A percentile compares a stretch with the other conserved stretches of the same genome.
These are phyloP conservation scores for Drosophila neoperkinsi DNA, from an alignment of 2,888 invertebrate genomes.

Conservation along the genomic window DNA sequence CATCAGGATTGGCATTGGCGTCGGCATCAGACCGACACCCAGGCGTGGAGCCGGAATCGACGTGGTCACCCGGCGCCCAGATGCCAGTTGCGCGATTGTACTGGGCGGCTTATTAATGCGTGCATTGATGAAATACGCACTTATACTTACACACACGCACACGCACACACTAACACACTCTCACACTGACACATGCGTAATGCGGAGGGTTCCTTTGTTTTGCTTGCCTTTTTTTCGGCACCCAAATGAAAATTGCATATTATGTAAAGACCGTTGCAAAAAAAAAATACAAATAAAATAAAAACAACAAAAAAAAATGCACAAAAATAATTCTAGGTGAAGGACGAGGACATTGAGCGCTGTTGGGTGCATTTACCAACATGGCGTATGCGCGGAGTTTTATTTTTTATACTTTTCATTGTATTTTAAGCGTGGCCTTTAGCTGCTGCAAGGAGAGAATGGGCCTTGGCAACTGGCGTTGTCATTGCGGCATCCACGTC, in stretches of 20 bases:
- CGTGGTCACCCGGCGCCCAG: slow-evolving; percentile 61
- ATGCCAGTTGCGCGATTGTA: slow-evolving; percentile 43
- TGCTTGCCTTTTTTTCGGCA: slow-evolving; percentile 58
- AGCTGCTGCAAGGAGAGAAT: slow-evolving; percentile 13
- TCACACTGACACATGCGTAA: slow-evolving; percentile 65
- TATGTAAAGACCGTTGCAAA: slow-evolving; percentile 71
- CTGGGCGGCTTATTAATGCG: slow-evolving; percentile 78
- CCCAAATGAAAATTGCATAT: slow-evolving; percentile 81
- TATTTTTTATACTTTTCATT: slow-evolving; percentile 51
- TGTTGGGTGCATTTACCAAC: slow-evolving; percentile 36
- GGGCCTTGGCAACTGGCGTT: slow-evolving; percentile 50
- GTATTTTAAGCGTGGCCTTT: slow-evolving; percentile 63
- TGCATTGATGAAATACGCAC: slow-evolving; percentile 80
- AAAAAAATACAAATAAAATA: slow-evolving; percentile 30
- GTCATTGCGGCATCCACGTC: slow-evolving; percentile 53
- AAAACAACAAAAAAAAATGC: slow-evolving; percentile 63
- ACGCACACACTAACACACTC: slow-evolving; percentile 20
- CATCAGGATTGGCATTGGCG: slow-evolving; percentile 26
- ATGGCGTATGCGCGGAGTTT: slow-evolving; percentile 58
- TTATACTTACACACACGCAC: slow-evolving; percentile 37
- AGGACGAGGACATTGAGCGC: slow-evolving; percentile 76
- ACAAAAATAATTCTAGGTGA: slow-evolving; percentile 83
- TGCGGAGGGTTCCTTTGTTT: slow-evolving; percentile 61
- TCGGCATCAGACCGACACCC: slow-evolving; percentile 2
- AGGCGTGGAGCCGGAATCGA: slow-evolving; percentile 10